phyloP scores from a whole-genome alignment of 2,113 vertebrate species.

The Podilymbus podiceps region DNA sequence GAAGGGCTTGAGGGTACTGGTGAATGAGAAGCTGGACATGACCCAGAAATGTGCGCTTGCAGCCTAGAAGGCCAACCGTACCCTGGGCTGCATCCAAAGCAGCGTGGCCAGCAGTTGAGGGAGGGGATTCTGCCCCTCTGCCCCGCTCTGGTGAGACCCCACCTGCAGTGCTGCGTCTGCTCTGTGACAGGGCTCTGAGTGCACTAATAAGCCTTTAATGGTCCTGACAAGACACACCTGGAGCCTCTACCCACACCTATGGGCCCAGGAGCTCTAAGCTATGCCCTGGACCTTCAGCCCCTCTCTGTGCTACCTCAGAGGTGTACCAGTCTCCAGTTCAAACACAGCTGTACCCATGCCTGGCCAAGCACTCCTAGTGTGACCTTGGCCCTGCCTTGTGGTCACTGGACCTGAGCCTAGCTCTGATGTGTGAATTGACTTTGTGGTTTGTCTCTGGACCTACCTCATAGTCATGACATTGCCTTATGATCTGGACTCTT shows the following conservation, averaged over 20 bases:
- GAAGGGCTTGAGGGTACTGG: too few relatives aligned
- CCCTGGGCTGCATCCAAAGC: too few relatives aligned
- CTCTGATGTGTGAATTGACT: not conserved
- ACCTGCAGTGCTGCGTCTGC: too few relatives aligned
- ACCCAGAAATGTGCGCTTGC: too few relatives aligned
- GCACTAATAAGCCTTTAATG: not conserved
- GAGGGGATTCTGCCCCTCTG: too few relatives aligned
- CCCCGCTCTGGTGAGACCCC: too few relatives aligned
- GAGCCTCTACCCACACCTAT: not conserved
- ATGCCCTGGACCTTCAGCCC: not conserved
- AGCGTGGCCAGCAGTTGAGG: too few relatives aligned
- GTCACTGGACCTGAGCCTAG: not conserved
- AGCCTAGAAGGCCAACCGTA: too few relatives aligned
- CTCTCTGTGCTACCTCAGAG: not conserved
- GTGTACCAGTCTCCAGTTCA: not conserved
- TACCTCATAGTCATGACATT: not conserved
- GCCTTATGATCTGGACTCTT: not conserved
- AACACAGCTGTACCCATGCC: slow-evolving; percentile 15
- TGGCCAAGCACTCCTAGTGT: not conserved
- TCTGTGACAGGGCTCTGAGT: not conserved
- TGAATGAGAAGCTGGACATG: too few relatives aligned
- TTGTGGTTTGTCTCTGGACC: not conserved
- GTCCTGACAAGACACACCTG: not conserved
- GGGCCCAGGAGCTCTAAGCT: not conserved
- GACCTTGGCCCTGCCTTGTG: not conserved